phyloP scores from a whole-genome alignment of 2,888 invertebrate species.

The Lepidonotus clava region DNA sequence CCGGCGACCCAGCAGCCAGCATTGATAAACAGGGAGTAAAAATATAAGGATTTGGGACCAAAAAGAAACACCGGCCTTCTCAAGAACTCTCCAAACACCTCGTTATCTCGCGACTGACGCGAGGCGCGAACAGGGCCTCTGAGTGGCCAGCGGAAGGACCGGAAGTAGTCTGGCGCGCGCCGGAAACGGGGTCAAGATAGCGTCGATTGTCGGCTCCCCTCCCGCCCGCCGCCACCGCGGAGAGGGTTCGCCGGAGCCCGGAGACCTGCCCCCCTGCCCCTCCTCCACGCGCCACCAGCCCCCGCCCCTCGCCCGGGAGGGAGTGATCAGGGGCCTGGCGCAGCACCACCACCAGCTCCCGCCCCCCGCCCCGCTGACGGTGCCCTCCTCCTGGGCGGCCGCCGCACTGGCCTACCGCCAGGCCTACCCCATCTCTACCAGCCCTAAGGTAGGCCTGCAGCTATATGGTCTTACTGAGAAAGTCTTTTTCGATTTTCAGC shows the following conservation, averaged over 20 bases:
- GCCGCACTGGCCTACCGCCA: slow-evolving; percentile 37
- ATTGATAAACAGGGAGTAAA: too few relatives aligned
- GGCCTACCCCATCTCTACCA: slow-evolving; percentile 15
- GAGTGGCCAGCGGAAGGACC: neutral
- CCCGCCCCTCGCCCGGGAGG: slow-evolving; percentile 49
- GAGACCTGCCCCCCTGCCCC: slow-evolving; percentile 23
- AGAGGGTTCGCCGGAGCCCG: slow-evolving; percentile 56
- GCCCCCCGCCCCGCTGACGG: neutral
- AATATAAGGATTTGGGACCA: too few relatives aligned
- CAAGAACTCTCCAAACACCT: too few relatives aligned
- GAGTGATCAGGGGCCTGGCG: slow-evolving; percentile 40
- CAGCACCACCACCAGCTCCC: neutral
- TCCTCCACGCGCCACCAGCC: slow-evolving; percentile 24
- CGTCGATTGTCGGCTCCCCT: slow-evolving; percentile 27
- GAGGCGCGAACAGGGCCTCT: neutral
- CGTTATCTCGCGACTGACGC: too few relatives aligned
- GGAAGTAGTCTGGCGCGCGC: neutral
- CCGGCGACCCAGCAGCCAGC: too few relatives aligned
- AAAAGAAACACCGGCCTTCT: too few relatives aligned
- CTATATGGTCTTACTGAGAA: neutral
- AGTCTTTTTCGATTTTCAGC: neutral
- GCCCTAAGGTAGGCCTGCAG: neutral
- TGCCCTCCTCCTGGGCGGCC: slow-evolving; percentile 30
- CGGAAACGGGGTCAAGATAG: slow-evolving; percentile 33
- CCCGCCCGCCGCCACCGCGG: neutral